These are phyloP conservation scores for Linepithema humile DNA, from an alignment of 1,140 invertebrate species.

Conservation along the genomic window DNA sequence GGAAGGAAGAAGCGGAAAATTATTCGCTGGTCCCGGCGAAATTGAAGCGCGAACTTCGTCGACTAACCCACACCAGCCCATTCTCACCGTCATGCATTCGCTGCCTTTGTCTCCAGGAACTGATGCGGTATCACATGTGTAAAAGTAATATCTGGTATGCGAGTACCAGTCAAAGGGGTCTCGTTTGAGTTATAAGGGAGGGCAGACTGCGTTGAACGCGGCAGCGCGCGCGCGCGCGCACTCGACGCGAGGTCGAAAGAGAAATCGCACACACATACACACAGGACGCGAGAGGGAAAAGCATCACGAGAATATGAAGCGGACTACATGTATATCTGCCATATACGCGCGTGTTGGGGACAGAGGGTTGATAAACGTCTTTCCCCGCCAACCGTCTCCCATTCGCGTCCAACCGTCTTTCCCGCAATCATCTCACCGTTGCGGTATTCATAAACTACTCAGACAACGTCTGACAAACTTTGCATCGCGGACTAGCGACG, in stretches of 20 bases:
- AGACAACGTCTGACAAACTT: conserved; percentile 75
- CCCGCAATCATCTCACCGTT: conserved; percentile 69
- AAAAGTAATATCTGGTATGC: conserved; percentile 71
- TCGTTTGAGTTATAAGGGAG: conserved; percentile 68
- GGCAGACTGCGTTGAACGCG: conserved; percentile 9
- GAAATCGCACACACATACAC: neutral
- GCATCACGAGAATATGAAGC: conserved; percentile 32
- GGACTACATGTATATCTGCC: conserved; percentile 24
- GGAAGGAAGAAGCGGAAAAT: conserved; percentile 54
- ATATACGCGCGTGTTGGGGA: conserved; percentile 55
- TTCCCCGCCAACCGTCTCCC: conserved; percentile 31
- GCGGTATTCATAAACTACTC: conserved; percentile 76
- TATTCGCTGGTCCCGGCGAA: conserved; percentile 52
- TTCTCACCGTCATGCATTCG: conserved; percentile 40
- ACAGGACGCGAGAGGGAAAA: neutral
- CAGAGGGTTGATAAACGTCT: conserved; percentile 75
- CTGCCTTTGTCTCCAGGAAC: conserved; percentile 67
- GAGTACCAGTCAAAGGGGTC: conserved; percentile 67
- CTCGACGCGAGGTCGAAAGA: conserved; percentile 5
- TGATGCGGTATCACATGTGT: conserved; percentile 67
- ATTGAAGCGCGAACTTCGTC: conserved; percentile 54
- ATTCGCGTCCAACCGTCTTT: conserved; percentile 20
- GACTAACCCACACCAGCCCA: conserved; percentile 21
- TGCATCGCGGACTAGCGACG: conserved; percentile 58
- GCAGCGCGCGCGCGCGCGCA: neutral